Evolutionary conservation across 2,888 invertebrate genomes (phyloP), one percentile per base, ranked within the genome.

Genomic region (Neoscelio sp.): DNA sequence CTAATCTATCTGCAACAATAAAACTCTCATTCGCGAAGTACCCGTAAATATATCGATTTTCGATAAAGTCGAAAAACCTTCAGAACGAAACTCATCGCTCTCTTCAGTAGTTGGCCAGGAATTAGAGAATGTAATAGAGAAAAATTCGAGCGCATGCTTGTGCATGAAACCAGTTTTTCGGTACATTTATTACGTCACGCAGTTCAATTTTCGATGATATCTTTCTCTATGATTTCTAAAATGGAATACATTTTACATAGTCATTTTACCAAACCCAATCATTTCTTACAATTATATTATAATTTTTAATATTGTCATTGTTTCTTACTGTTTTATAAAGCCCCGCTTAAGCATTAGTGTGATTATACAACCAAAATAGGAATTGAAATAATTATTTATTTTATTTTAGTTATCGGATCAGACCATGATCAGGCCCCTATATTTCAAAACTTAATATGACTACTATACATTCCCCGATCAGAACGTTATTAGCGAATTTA

Each of bases 91-190:
- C 28, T 78, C 52, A 62, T 64, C 64, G 38, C 46, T 46, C 44
- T 46, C 20, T 18, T 5, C 6, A 48, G 50, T 26, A 38, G 58
- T 64, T 71, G 40, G 48, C 12, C 52, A 35, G 78, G 78, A 84
- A 84, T 84, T 84, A 84, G 76, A 82, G 68, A 77, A 77, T 64
- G 81, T 80, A 80, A 82, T 76, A 65, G 80, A 78, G 54, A 67
- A 76, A 80, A 75, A 76, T 77, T 78, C 70, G 50, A 48, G 80
- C 80, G 79, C 80, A 83, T 82, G 83, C 82, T 82, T 81, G 83
- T 82, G 85, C 83, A 82, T 84, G 82, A 84, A 85, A 85, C 84
- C 81, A 82, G 78, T 83, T 83, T 83, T 82, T 82, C 78, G 80
- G 52, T 78, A 68, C 50, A 78, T 74, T 78, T 68, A 60, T 67